phyloP scores from a whole-genome alignment of 2,888 invertebrate species.

The Sesia bembeciformis region DNA sequence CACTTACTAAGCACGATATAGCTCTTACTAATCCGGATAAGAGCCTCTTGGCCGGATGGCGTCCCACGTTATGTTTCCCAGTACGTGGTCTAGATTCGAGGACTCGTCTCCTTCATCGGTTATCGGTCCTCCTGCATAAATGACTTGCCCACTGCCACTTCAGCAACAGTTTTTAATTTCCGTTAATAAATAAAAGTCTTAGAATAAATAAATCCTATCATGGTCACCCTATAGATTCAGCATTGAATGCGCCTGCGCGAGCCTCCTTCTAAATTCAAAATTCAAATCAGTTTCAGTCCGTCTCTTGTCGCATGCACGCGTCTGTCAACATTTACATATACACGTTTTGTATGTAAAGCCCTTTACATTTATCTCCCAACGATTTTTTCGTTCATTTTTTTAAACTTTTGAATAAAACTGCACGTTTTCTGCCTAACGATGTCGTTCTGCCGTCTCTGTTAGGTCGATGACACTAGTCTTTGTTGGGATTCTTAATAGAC shows the following conservation, averaged over 20 bases:
- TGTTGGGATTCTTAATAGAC: too few species aligned
- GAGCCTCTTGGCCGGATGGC: too few species aligned
- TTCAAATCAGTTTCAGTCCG: conserved; percentile 65
- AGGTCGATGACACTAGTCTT: background rate
- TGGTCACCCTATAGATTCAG: conserved; percentile 42
- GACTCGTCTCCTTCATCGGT: too few species aligned
- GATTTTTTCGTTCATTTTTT: conserved; percentile 23
- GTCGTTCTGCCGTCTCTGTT: conserved; percentile 42
- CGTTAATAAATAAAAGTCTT: background rate
- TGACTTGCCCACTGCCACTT: too few species aligned
- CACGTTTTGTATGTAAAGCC: conserved; percentile 48
- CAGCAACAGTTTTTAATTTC: background rate
- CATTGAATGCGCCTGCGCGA: conserved; percentile 57
- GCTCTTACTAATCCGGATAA: too few species aligned
- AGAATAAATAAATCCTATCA: conserved; percentile 2
- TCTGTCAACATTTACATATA: conserved; percentile 58
- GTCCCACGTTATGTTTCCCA: too few species aligned
- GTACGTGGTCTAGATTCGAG: too few species aligned
- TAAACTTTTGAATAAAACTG: conserved; percentile 30
- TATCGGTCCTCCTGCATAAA: too few species aligned
- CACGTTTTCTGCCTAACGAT: conserved; percentile 53
- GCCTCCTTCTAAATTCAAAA: conserved; percentile 48
- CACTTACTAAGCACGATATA: too few species aligned
- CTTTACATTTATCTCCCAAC: conserved; percentile 30
- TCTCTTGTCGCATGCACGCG: conserved; percentile 40